A percentile compares a stretch with the other conserved stretches of the same genome.
These are phyloP conservation scores for Arctopsyche grandis DNA, from an alignment of 1,140 invertebrate species.

Conservation along the genomic window DNA sequence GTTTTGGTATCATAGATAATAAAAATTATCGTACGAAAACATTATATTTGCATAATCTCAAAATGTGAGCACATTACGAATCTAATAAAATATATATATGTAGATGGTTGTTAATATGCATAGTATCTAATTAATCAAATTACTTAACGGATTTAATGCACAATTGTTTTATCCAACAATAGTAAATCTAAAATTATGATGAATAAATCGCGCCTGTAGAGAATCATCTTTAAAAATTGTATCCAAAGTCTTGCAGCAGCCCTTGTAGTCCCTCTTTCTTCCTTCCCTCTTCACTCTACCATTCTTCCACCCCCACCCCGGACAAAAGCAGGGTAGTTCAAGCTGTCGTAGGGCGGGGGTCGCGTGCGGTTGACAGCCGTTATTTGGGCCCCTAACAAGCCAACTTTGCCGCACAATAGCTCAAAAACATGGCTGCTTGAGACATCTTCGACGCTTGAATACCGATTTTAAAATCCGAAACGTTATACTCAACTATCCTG, in stretches of 20 bases:
- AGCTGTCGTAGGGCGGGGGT: constrained; percentile 6
- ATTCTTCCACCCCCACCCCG: neutral
- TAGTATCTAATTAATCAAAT: no score
- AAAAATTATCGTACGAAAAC: no score
- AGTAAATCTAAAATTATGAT: no score
- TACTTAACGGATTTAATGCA: no score
- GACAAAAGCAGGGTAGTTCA: constrained; percentile 38
- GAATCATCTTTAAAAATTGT: constrained; percentile 11
- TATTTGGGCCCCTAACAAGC: constrained; percentile 43
- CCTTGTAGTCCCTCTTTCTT: neutral
- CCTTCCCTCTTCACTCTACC: neutral
- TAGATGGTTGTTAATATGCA: no score
- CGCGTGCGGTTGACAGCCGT: constrained; percentile 37
- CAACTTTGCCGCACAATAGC: constrained; percentile 37
- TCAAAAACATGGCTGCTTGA: constrained; percentile 37
- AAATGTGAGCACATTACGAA: no score
- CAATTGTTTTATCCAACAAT: no score
- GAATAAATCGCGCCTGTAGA: neutral
- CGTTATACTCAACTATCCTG: neutral
- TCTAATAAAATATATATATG: no score
- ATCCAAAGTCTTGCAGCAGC: constrained; percentile 11
- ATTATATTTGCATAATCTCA: no score
- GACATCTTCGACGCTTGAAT: constrained; percentile 37
- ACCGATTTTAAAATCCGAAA: constrained; percentile 3
- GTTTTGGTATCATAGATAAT: no score